Evolutionary conservation across 2,113 vertebrate genomes (phyloP), one percentile per base, ranked within the genome.

Genomic region (Podiceps cristatus): DNA sequence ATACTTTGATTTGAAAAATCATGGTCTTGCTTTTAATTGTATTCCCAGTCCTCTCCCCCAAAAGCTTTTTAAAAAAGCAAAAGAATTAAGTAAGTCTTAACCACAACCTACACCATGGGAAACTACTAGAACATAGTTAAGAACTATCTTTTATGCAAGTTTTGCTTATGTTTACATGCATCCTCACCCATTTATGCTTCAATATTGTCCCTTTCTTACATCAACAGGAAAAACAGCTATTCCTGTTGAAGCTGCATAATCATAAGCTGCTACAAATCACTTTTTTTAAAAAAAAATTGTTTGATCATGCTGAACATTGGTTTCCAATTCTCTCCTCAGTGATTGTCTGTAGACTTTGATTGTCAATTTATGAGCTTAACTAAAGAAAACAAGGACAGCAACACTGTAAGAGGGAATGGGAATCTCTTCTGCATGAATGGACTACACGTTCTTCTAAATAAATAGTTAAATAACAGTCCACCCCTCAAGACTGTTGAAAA

Each of bases 371-470:
- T 31, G 63, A 88, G 27, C 24, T 73, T 53, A 73, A 86, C 40
- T 67, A 69, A 94, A 96, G 45, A 73, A 94, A 97, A 80, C 67
- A 94, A 82, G 47, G 37, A 76, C 0, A 92, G 35, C 40, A 95
- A 44, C 27, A 17, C 72, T 52, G 44, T 68, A 81, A 86, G 91
- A 94, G 80, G 76, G 52, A 93, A 95, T 13, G 15, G 27, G 22
- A 84, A 77, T 74, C 52, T 89, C 37, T 86, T 56, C 72, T 89
- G 69, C 52, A 64, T 19, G 60, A 97, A 60, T 25, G 64, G 81
- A 78, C 35, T 49, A 78, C 29, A 67, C 40, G 22, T 88, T 91
- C 56, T 81, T 95, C 95, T 96, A 95, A 97, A 95, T 83, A 97
- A 95, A 90, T 67, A 94, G 85, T 88, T 96, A 66, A 88, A 24